Evolutionary conservation across 2,113 vertebrate species (phyloP).

Genomic region (Periophthalmus modestus): DNA sequence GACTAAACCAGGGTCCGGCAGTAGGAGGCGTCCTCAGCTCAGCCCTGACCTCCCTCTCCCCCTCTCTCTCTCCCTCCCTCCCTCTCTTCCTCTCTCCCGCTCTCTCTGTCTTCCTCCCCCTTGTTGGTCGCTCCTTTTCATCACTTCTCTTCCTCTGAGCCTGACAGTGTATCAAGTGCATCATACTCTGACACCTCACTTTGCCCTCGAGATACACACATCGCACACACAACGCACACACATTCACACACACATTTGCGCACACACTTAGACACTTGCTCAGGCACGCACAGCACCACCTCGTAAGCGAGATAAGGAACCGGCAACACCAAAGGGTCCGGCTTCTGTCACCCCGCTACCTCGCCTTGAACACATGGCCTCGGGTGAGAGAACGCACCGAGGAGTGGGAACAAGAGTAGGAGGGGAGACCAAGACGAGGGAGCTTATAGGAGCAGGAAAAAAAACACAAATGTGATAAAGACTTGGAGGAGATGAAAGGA

Average conservation of each 20-base stretch:
- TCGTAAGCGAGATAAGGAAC: constrained; percentile 73
- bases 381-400: constrained; percentile 49
- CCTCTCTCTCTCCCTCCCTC: constrained; percentile 32
- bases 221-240: constrained; percentile 35
- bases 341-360: constrained; percentile 73
- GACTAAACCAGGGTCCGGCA: constrained; percentile 56
- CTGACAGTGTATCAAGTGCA: constrained; percentile 78
- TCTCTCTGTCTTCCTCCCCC: constrained; percentile 43
- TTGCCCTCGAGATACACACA: constrained; percentile 70
- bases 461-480: constrained; percentile 53
- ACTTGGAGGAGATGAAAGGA: constrained; percentile 55
- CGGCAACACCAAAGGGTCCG: constrained; percentile 68
- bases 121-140: constrained; percentile 39
- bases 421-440: constrained; percentile 44
- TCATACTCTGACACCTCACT: constrained; percentile 74
- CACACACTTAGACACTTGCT: constrained; percentile 23
- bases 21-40: constrained; percentile 67
- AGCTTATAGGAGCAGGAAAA: constrained; percentile 42
- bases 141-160: constrained; percentile 64
- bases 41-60: constrained; percentile 36
- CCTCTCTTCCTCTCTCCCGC: constrained; percentile 39
- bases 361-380: constrained; percentile 68
- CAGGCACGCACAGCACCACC: constrained; percentile 47
- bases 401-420: constrained; percentile 65
- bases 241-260: constrained; percentile 26